phyloP scores from a whole-genome alignment of 2,797 vertebrate species.

The Sphenopsis melanotis region DNA sequence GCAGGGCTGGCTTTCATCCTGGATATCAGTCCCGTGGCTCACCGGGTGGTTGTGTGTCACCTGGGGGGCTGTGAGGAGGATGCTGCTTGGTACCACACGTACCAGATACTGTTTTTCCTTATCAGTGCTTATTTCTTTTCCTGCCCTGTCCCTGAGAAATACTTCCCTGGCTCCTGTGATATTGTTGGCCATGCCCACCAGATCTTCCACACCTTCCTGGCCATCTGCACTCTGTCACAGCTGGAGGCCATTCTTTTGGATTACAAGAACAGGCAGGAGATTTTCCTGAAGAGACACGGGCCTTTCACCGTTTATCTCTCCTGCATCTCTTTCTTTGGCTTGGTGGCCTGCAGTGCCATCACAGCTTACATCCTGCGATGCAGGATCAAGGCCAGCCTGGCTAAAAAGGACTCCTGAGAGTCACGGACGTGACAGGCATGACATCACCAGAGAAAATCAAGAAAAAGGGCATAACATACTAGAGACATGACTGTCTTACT shows the following conservation, averaged over 20 bases:
- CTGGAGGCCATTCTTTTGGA: constrained; percentile 88
- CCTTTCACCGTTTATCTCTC: constrained; percentile 76
- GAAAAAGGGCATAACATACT: constrained; percentile 18
- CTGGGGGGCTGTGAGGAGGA: constrained; percentile 80
- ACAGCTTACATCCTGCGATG: constrained; percentile 77
- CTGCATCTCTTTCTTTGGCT: constrained; percentile 76
- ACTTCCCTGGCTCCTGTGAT: constrained; percentile 88
- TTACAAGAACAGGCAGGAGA: constrained; percentile 76
- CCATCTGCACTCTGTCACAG: constrained; percentile 87
- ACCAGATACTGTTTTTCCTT: constrained; percentile 87
- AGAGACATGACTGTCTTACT: constrained; percentile 36
- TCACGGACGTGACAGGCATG: rapidly evolving
- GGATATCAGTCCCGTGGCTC: constrained; percentile 86
- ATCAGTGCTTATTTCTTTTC: constrained; percentile 89
- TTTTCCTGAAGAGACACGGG: constrained; percentile 75
- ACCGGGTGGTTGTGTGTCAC: constrained; percentile 80
- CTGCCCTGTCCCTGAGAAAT: constrained; percentile 87
- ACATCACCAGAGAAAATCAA: neutral
- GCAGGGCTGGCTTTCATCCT: constrained; percentile 82
- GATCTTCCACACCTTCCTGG: constrained; percentile 89
- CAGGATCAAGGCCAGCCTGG: constrained; percentile 75
- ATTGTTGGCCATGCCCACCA: constrained; percentile 90
- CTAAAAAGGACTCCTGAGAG: constrained; percentile 71
- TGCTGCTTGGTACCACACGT: constrained; percentile 81
- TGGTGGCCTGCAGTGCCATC: constrained; percentile 77